These are phyloP conservation scores for Poeciliopsis paucimaculata DNA, from an alignment of 2,797 vertebrate genomes.

Conservation along the genomic window DNA sequence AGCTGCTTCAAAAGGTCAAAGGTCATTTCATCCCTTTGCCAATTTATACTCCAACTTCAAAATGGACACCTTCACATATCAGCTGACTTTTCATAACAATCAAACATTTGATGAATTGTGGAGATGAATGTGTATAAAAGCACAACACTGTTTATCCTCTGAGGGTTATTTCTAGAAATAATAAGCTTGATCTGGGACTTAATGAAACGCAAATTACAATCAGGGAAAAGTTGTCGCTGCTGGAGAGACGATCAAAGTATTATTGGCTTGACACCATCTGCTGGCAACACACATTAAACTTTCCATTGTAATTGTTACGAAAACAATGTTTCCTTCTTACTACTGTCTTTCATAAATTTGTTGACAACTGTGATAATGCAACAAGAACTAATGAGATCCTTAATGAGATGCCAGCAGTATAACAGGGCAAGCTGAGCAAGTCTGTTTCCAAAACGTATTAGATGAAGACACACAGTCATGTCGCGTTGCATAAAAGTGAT, in stretches of 20 bases:
- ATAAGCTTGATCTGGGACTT: slow-evolving; percentile 46
- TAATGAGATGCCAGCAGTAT: slow-evolving; percentile 54
- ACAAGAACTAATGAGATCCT: slow-evolving; percentile 54
- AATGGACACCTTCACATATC: not conserved
- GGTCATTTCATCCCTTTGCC: not conserved
- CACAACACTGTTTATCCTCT: slow-evolving; percentile 16
- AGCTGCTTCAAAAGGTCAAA: not conserved
- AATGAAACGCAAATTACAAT: slow-evolving; percentile 52
- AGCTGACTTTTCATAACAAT: not conserved
- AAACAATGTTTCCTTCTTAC: slow-evolving; percentile 27
- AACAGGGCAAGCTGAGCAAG: slow-evolving; percentile 54
- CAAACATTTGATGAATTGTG: not conserved
- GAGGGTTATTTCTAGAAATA: slow-evolving; percentile 34
- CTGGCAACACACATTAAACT: slow-evolving; percentile 40
- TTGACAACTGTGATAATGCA: slow-evolving; percentile 54
- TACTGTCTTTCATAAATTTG: slow-evolving; percentile 53
- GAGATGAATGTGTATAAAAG: not conserved
- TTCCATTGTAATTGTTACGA: slow-evolving; percentile 37
- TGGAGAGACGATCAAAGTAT: slow-evolving; percentile 44
- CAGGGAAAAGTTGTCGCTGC: slow-evolving; percentile 33
- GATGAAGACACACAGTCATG: slow-evolving; percentile 41
- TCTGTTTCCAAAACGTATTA: slow-evolving; percentile 40
- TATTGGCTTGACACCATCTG: slow-evolving; percentile 55
- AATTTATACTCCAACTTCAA: not conserved
- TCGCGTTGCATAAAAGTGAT: slow-evolving; percentile 49